phyloP scores from a whole-genome alignment of 2,888 invertebrate species.

The Caenorhabditis afra region DNA sequence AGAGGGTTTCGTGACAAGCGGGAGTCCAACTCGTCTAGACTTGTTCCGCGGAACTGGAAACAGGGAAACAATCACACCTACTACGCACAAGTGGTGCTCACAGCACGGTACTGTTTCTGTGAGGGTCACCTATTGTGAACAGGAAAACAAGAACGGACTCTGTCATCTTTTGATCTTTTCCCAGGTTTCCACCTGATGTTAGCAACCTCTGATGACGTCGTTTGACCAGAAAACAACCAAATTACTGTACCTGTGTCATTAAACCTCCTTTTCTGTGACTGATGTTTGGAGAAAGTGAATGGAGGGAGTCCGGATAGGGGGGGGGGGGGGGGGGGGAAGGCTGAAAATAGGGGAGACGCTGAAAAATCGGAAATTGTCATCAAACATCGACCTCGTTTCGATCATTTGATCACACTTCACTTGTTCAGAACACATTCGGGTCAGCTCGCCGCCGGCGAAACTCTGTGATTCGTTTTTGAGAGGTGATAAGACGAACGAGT shows the following conservation, averaged over 20 bases:
- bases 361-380: neutral
- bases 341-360: neutral
- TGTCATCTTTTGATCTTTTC: conserved; percentile 25
- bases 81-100: neutral
- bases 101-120: neutral
- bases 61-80: too few species aligned
- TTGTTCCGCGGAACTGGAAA: too few species aligned
- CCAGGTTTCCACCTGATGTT: too few species aligned
- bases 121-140: conserved; percentile 3
- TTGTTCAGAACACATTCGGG: conserved; percentile 11
- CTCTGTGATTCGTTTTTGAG: neutral
- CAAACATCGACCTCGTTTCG: neutral
- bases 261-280: conserved; percentile 19
- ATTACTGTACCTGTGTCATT: conserved; percentile 12
- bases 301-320: neutral
- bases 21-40: too few species aligned
- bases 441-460: neutral
- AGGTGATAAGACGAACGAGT: neutral
- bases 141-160: neutral
- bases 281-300: conserved; percentile 16
- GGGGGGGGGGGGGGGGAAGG: too few species aligned
- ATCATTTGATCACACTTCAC: conserved; percentile 2
- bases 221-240: conserved; percentile 35
- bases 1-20: neutral
- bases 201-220: conserved; percentile 24